A percentile compares a stretch with the other conserved stretches of the same genome.
These are phyloP conservation scores for Enhydra lutris DNA, from an alignment of 2,113 vertebrate species.

Conservation along the genomic window DNA sequence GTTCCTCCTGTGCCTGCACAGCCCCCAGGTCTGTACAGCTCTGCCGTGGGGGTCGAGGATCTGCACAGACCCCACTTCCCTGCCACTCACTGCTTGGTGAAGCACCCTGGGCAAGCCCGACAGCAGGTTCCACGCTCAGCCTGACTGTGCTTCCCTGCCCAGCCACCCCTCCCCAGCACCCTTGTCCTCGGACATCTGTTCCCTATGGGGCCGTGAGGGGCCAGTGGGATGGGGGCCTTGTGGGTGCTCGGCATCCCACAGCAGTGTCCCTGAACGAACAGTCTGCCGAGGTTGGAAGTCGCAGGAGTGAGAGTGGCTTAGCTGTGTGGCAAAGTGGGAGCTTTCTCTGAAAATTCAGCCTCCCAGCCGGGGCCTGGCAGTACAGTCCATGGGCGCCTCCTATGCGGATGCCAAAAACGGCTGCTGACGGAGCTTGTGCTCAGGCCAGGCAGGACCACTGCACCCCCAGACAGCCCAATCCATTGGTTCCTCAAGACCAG, in stretches of 20 bases:
- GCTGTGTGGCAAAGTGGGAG: background rate
- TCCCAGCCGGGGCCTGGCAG: background rate
- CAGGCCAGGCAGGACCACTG: background rate
- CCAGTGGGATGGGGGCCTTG: background rate
- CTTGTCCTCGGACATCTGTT: background rate
- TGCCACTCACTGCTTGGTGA: accelerated
- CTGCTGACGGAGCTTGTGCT: background rate
- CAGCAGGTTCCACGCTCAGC: accelerated
- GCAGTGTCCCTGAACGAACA: background rate
- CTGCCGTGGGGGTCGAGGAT: too few species aligned
- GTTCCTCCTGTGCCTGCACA: too few species aligned
- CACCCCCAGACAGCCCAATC: accelerated
- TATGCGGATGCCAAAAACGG: accelerated
- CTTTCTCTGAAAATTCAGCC: background rate
- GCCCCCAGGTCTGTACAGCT: background rate
- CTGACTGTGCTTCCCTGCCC: background rate
- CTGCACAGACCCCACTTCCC: too few species aligned
- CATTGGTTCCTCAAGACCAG: background rate
- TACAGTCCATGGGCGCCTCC: accelerated
- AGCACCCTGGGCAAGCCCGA: background rate
- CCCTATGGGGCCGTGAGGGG: background rate
- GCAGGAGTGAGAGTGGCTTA: background rate
- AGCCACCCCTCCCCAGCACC: accelerated
- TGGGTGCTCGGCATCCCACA: accelerated
- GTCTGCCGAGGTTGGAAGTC: accelerated